phyloP scores from a whole-genome alignment of 2,113 vertebrate species.

The Edolisoma coerulescens region DNA sequence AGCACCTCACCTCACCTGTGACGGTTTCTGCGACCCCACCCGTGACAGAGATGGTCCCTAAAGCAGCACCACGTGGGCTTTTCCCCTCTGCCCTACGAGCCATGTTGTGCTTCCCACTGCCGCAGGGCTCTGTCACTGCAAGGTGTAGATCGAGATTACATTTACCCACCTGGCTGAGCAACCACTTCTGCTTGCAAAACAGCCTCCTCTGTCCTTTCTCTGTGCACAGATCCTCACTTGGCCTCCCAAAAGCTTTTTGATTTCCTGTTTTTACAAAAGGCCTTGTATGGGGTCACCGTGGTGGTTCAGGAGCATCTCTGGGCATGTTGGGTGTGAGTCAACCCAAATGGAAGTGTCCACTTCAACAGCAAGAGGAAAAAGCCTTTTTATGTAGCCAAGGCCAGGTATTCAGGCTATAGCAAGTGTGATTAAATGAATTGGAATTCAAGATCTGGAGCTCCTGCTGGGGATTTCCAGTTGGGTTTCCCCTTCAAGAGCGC shows the following conservation, averaged over 20 bases:
- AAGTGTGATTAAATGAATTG: neutral
- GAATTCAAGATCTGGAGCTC: neutral
- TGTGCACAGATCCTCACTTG: neutral
- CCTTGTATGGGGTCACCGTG: accelerated
- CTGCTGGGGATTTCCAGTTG: slow-evolving; percentile 23
- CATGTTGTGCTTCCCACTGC: accelerated
- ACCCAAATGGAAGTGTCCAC: neutral
- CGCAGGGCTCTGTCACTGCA: accelerated
- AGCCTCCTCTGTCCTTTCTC: neutral
- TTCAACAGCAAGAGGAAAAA: neutral
- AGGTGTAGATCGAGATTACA: accelerated
- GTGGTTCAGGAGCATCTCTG: neutral
- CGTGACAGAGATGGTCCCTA: neutral
- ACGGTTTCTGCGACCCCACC: neutral
- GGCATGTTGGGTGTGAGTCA: accelerated
- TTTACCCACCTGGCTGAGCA: neutral
- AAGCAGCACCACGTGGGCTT: neutral
- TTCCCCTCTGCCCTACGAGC: neutral
- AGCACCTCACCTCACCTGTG: neutral
- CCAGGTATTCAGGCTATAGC: neutral
- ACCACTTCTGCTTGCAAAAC: neutral
- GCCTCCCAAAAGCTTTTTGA: neutral
- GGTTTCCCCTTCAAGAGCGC: neutral
- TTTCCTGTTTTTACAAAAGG: neutral
- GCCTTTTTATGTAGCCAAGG: neutral